Evolutionary conservation across 2,113 vertebrate species (phyloP).

Genomic region (Thalassoma bifasciatum): DNA sequence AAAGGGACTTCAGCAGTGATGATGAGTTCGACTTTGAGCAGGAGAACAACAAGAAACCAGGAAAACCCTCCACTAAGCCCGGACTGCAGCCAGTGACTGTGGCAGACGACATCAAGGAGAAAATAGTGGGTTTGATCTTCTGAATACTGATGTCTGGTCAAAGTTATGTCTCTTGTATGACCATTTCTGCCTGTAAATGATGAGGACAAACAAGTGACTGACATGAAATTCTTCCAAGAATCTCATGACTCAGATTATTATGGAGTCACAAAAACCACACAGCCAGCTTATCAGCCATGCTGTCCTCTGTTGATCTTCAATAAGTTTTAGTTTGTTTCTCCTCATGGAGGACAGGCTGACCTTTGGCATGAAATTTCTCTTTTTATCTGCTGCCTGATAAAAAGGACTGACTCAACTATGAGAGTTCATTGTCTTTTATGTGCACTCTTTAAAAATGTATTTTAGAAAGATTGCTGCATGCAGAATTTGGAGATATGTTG

Average conservation of each 20-base stretch:
- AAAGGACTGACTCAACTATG: background rate
- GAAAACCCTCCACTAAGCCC: conserved; percentile 78
- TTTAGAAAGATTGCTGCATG: no score
- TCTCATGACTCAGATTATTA: background rate
- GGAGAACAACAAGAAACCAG: conserved; percentile 86
- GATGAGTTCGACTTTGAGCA: conserved; percentile 86
- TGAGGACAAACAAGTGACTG: background rate
- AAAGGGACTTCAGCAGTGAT: conserved; percentile 85
- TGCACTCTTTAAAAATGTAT: no score
- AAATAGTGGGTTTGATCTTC: conserved; percentile 83
- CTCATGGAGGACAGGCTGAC: background rate
- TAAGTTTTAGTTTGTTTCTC: background rate
- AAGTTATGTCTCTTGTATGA: background rate
- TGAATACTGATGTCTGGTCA: background rate
- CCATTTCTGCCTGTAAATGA: no score
- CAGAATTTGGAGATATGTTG: no score
- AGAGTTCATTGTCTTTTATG: background rate
- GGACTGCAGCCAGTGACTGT: conserved; percentile 86
- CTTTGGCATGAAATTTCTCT: background rate
- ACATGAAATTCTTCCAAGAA: background rate
- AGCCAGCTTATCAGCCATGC: background rate
- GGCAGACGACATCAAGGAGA: conserved; percentile 89
- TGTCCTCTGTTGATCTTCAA: background rate
- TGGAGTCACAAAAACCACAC: background rate
- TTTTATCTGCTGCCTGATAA: conserved; percentile 6